A percentile compares a stretch with the other conserved stretches of the same genome.
These are phyloP conservation scores for Ctenosaura bakeri DNA, from an alignment of 2,797 vertebrate species.

Conservation along the genomic window DNA sequence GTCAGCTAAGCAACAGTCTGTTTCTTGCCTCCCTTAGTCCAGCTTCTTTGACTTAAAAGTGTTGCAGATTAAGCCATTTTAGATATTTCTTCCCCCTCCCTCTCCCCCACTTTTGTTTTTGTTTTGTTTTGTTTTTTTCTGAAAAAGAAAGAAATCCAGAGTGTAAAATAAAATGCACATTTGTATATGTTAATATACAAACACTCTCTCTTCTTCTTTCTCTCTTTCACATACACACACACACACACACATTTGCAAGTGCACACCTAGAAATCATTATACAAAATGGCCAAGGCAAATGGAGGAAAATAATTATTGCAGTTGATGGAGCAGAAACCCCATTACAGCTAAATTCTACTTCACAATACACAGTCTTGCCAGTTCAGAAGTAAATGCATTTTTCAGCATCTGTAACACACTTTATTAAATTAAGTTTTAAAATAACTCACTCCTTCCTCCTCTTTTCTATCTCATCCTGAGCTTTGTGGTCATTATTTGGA, in stretches of 20 bases:
- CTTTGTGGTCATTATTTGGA: constrained; percentile 26
- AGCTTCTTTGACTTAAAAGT: not conserved
- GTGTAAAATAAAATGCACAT: constrained; percentile 13
- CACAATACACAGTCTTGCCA: constrained; percentile 65
- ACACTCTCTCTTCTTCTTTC: not conserved
- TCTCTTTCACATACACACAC: not conserved
- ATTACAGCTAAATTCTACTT: constrained; percentile 80
- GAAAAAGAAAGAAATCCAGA: constrained; percentile 7
- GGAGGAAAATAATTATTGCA: constrained; percentile 82
- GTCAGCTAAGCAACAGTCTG: not conserved
- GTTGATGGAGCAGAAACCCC: constrained; percentile 81
- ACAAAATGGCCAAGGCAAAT: constrained; percentile 78
- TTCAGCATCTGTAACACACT: constrained; percentile 77
- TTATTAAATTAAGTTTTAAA: constrained; percentile 83
- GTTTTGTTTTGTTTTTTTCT: no score
- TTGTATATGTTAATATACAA: constrained; percentile 7
- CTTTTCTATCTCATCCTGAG: constrained; percentile 42
- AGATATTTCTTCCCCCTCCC: no score
- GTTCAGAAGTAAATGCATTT: constrained; percentile 78
- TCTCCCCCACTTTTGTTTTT: not conserved
- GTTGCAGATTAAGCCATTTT: not conserved
- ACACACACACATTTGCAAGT: constrained; percentile 36
- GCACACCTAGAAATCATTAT: constrained; percentile 68
- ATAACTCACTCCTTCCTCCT: constrained; percentile 66
- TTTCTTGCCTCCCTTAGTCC: not conserved